phyloP scores from a whole-genome alignment of 2,888 invertebrate genomes.

The Ochropleura plecta region DNA sequence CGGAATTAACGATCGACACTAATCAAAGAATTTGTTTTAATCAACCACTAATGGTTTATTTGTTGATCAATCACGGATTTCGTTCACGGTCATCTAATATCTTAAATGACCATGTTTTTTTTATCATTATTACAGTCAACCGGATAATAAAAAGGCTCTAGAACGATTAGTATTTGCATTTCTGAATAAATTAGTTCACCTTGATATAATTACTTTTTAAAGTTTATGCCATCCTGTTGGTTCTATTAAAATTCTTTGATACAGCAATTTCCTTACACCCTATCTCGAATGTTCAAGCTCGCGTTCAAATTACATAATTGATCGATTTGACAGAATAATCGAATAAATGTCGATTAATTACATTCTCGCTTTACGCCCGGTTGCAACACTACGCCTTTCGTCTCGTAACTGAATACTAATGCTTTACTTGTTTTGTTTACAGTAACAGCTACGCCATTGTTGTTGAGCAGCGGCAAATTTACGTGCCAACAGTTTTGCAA shows the following conservation, averaged over 20 bases:
- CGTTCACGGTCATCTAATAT: slow-evolving; percentile 43
- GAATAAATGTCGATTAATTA: slow-evolving; percentile 75
- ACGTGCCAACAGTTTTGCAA: slow-evolving; percentile 79
- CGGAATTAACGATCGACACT: slow-evolving; percentile 24
- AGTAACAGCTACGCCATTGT: slow-evolving; percentile 83
- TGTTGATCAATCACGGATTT: slow-evolving; percentile 41
- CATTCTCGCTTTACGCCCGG: slow-evolving; percentile 65
- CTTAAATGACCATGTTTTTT: slow-evolving; percentile 35
- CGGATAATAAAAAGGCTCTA: slow-evolving; percentile 41
- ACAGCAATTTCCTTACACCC: slow-evolving; percentile 40
- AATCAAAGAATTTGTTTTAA: slow-evolving; percentile 35
- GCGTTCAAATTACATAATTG: slow-evolving; percentile 68
- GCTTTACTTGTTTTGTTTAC: slow-evolving; percentile 82
- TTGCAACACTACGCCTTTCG: slow-evolving; percentile 67
- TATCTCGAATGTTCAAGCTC: slow-evolving; percentile 20
- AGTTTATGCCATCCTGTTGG: slow-evolving; percentile 51
- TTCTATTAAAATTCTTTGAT: slow-evolving; percentile 36
- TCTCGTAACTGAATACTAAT: slow-evolving; percentile 73
- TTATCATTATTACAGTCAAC: slow-evolving; percentile 46
- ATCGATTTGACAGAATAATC: slow-evolving; percentile 73
- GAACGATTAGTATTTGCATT: slow-evolving; percentile 22
- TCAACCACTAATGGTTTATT: slow-evolving; percentile 46
- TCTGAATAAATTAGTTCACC: slow-evolving; percentile 44
- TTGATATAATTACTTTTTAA: slow-evolving; percentile 40
- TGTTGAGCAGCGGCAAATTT: slow-evolving; percentile 76